These are phyloP conservation scores for Conopomorpha cramerella DNA, from an alignment of 1,140 invertebrate genomes.

Conservation along the genomic window DNA sequence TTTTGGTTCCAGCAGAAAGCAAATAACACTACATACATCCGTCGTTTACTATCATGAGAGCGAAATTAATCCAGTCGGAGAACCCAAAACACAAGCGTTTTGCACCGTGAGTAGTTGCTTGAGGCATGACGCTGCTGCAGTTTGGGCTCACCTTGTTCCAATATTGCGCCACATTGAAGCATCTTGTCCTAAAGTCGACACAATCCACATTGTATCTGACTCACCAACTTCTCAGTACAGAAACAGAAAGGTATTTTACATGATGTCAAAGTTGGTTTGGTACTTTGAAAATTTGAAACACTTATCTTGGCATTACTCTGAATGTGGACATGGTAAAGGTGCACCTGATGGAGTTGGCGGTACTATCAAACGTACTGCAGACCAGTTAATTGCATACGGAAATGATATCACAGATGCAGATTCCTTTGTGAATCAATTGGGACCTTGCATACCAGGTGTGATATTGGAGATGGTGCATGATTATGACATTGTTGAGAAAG, in stretches of 20 bases:
- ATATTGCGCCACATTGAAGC: not conserved
- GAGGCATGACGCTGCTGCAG: constrained; percentile 1
- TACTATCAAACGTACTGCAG: not conserved
- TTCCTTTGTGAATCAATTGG: too few species aligned
- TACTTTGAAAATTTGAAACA: not conserved
- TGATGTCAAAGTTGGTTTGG: not conserved
- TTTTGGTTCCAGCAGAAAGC: not conserved
- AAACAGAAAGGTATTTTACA: constrained; percentile 1
- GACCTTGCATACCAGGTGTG: too few species aligned
- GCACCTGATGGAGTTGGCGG: constrained; percentile 1
- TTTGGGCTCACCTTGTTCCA: not conserved
- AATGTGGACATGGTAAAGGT: constrained; percentile 2
- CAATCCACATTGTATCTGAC: not conserved
- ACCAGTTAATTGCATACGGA: not conserved
- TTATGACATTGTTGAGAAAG: too few species aligned
- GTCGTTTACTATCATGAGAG: too few species aligned
- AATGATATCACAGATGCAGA: not conserved
- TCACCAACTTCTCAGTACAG: not conserved
- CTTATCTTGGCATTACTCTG: constrained; percentile 1
- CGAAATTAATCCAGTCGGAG: too few species aligned
- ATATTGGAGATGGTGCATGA: too few species aligned
- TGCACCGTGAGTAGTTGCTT: too few species aligned
- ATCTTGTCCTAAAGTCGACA: not conserved
- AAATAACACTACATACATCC: constrained; percentile 4
- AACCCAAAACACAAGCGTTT: too few species aligned